Evolutionary conservation across 2,797 vertebrate genomes (phyloP).

Genomic region (Otolemur crassicaudatus): DNA sequence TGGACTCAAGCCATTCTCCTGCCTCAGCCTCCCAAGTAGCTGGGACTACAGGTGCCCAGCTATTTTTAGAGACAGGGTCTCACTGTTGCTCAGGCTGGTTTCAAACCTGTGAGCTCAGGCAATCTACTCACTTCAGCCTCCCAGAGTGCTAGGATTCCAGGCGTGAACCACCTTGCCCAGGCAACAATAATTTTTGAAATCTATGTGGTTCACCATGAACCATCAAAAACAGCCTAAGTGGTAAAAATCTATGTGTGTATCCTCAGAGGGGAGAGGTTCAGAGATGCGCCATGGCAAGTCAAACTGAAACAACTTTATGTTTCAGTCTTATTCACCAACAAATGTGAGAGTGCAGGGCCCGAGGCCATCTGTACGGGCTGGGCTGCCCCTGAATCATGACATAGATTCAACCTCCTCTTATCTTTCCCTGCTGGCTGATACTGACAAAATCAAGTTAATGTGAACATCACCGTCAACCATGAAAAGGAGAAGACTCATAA

Average conservation of each 20-base stretch:
- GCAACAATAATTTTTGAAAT: background rate
- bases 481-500: background rate
- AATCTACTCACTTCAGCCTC: no score
- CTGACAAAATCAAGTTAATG: conserved; percentile 57
- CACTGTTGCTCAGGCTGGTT: no score
- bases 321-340: conserved; percentile 54
- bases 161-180: no score
- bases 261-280: conserved; percentile 35
- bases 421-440: background rate
- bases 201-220: background rate
- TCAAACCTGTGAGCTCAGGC: no score
- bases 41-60: no score
- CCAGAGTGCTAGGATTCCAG: no score
- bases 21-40: no score
- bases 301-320: conserved; percentile 51
- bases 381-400: conserved; percentile 44
- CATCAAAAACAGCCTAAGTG: conserved; percentile 17
- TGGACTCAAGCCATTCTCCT: no score
- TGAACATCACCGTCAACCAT: conserved; percentile 38
- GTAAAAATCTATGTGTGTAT: background rate
- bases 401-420: background rate
- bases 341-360: conserved; percentile 1
- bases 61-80: no score
- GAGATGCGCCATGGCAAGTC: background rate
- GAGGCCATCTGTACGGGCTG: background rate